Evolutionary conservation across 2,888 invertebrate genomes (phyloP), one percentile per base, ranked within the genome.

Genomic region (Molanna angustata): DNA sequence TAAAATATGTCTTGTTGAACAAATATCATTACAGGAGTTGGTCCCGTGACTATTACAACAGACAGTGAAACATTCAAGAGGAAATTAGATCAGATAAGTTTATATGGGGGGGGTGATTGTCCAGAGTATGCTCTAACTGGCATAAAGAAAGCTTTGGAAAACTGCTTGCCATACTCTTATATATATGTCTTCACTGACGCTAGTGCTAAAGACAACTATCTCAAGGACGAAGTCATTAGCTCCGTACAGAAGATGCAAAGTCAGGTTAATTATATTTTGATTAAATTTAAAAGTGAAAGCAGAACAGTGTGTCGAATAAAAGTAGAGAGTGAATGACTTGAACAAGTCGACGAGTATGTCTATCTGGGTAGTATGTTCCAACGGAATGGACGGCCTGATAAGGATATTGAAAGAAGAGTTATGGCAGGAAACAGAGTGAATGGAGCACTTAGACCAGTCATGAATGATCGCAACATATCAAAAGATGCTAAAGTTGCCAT

Each of bases 151-250:
- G 88, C 88, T 0, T 69, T 89, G 27, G 78, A 82, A 61, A 77
- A 78, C 7, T 81, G 84, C 33, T 69, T 81, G 11, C 84, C 86
- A 0, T 73, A 79, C 50, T 88, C 88, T 0, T 85, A 80, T 64
- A 73, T 88, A 32, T 89, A 87, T 62, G 86, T 88, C 19, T 88
- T 89, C 67, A 88, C 88, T 2, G 88, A 89, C 63, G 88, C 88
- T 1, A 76, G 84, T 1, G 81, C 88, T 0, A 82, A 81, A 49
- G 89, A 89, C 65, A 82, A 81, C 61, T 67, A 74, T 47, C 69
- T 82, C 4, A 80, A 84, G 1, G 76, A 79, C 9, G 74, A 78
- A 46, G 85, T 87, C 0, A 67, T 88, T 7, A 79, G 82, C 53
- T 66, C 80, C n/a, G 80, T 88, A 44, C 87, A 88, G 65, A 78